Conservation (phyloP, 2,888 invertebrate genomes). For the Anodontia alba region DNA sequence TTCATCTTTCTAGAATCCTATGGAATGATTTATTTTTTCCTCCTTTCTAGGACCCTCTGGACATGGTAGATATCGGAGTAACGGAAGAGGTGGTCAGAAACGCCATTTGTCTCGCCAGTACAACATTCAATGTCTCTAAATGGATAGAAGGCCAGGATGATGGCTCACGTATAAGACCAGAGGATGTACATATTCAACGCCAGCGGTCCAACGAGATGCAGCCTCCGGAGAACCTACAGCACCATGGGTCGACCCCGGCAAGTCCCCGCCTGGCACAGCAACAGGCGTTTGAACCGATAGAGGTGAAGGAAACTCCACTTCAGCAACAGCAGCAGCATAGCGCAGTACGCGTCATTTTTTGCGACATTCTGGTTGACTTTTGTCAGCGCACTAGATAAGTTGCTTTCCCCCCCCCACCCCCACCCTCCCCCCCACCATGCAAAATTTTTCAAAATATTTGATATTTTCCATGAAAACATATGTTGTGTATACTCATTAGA, state of each 20-base stretch:
- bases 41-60: conserved; percentile 72
- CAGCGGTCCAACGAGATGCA: conserved; percentile 47
- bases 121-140: conserved; percentile 73
- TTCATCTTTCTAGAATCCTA: too few species aligned
- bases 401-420: too few species aligned
- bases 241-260: conserved; percentile 16
- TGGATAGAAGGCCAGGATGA: conserved; percentile 48
- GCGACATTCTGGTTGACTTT: too few species aligned
- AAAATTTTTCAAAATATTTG: too few species aligned
- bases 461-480: too few species aligned
- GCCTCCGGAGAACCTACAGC: conserved; percentile 26
- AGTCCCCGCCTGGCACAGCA: conserved; percentile 45
- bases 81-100: conserved; percentile 78
- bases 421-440: too few species aligned
- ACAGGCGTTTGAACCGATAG: conserved; percentile 68
- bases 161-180: conserved; percentile 14
- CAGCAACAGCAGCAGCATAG: conserved; percentile 64
- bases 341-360: conserved; percentile 67
- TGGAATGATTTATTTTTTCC: too few species aligned
- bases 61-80: conserved; percentile 78
- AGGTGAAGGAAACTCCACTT: conserved; percentile 40
- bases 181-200: conserved; percentile 58
- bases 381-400: too few species aligned
- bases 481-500: too few species aligned
- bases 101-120: conserved; percentile 75